A percentile compares a stretch with the other conserved stretches of the same genome.
These are phyloP conservation scores for Mormyrus proboscirostris DNA, from an alignment of 2,797 vertebrate species.

Conservation along the genomic window DNA sequence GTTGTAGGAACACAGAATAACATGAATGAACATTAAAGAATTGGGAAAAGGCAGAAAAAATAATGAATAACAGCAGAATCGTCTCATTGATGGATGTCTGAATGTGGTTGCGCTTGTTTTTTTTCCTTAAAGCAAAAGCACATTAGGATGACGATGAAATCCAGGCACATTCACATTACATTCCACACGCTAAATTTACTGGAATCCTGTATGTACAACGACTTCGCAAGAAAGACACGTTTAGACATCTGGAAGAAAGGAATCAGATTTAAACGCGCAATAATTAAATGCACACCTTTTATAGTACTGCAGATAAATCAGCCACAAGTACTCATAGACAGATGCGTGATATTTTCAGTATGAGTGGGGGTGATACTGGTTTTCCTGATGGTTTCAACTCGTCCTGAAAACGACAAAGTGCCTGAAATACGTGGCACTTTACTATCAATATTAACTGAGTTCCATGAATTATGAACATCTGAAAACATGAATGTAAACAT, in stretches of 20 bases:
- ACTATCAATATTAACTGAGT: neutral
- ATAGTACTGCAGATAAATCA: neutral
- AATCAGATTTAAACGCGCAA: neutral
- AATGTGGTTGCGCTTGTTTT: neutral
- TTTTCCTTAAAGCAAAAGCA: neutral
- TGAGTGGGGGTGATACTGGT: neutral
- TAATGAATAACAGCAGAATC: neutral
- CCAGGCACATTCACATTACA: neutral
- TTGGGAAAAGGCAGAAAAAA: neutral
- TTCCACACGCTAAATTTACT: neutral
- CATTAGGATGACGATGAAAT: neutral
- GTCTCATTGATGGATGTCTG: neutral
- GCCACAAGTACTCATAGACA: neutral
- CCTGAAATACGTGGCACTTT: neutral
- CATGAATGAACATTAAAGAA: neutral
- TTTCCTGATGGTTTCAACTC: too few species aligned
- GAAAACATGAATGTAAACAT: neutral
- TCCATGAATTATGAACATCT: neutral
- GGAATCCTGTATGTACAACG: conserved; percentile 11
- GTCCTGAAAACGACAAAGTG: neutral
- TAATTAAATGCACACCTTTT: neutral
- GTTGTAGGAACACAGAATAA: neutral
- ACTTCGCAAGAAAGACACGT: conserved; percentile 20
- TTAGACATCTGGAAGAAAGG: conserved; percentile 9
- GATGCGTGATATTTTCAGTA: neutral